Conservation (phyloP, 2,113 vertebrate species). For the Lanius collurio region DNA sequence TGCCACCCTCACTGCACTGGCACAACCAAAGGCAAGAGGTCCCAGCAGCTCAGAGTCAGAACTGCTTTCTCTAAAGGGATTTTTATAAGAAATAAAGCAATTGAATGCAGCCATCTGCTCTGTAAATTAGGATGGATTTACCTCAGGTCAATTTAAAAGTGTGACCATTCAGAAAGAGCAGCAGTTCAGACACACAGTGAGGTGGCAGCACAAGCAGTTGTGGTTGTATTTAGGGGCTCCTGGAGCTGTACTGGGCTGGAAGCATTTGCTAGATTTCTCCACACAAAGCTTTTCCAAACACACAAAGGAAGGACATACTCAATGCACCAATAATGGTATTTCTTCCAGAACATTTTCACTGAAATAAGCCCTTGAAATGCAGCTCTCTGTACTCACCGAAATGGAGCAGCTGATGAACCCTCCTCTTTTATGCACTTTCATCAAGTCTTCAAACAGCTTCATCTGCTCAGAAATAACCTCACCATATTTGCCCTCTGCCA, state of each 20-base stretch:
- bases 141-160: neutral
- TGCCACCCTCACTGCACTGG: neutral
- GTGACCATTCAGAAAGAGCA: neutral
- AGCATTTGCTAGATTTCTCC: neutral
- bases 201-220: neutral
- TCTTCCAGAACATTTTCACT: neutral
- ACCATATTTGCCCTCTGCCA: slow-evolving; percentile 76
- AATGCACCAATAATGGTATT: neutral
- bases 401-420: slow-evolving; percentile 93
- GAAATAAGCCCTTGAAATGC: neutral
- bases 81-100: neutral
- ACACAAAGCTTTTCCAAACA: neutral
- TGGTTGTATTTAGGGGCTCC: neutral
- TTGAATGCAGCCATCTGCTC: neutral
- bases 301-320: neutral
- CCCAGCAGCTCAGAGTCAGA: neutral
- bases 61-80: neutral
- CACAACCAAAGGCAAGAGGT: neutral
- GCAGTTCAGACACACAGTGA: neutral
- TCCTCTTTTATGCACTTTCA: slow-evolving; percentile 82
- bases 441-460: slow-evolving; percentile 84
- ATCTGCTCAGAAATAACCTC: slow-evolving; percentile 78
- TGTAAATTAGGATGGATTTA: neutral
- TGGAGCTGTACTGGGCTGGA: neutral
- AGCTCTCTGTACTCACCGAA: slow-evolving; percentile 59